These are phyloP conservation scores for Eulithis prunata DNA, from an alignment of 2,888 invertebrate genomes.

Conservation along the genomic window DNA sequence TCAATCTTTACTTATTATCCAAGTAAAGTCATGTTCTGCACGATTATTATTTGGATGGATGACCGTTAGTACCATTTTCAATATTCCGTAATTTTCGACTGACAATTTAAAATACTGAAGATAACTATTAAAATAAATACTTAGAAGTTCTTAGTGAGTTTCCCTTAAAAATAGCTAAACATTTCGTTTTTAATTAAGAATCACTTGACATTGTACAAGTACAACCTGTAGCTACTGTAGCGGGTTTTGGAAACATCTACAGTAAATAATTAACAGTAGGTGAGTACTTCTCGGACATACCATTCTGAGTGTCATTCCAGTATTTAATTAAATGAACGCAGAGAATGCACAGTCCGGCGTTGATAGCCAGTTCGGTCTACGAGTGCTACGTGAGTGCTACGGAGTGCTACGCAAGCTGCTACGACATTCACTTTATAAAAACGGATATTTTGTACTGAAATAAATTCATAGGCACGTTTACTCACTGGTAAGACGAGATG, in stretches of 20 bases:
- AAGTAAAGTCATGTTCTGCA: no score
- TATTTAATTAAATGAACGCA: conserved; percentile 82
- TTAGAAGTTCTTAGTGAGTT: neutral
- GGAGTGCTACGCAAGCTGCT: neutral
- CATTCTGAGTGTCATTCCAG: conserved; percentile 78
- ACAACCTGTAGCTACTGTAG: conserved; percentile 16
- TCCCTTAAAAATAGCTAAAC: conserved; percentile 1
- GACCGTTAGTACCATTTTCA: no score
- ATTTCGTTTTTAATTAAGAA: conserved; percentile 31
- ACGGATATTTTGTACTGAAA: neutral
- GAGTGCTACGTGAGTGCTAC: conserved; percentile 1
- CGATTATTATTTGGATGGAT: no score
- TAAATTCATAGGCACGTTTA: neutral
- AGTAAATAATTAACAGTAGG: conserved; percentile 66
- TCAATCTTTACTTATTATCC: no score
- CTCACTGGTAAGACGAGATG: no score
- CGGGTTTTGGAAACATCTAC: conserved; percentile 27
- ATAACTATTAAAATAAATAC: neutral
- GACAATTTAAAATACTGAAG: neutral
- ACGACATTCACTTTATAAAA: no score
- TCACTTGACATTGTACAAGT: conserved; percentile 27
- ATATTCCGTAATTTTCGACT: neutral
- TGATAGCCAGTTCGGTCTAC: conserved; percentile 10
- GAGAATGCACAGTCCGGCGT: conserved; percentile 43
- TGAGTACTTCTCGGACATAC: conserved; percentile 59